A percentile compares a stretch with the other conserved stretches of the same genome.
Conservation (phyloP, 2,113 vertebrate species). For the Brienomyrus longianalis region DNA sequence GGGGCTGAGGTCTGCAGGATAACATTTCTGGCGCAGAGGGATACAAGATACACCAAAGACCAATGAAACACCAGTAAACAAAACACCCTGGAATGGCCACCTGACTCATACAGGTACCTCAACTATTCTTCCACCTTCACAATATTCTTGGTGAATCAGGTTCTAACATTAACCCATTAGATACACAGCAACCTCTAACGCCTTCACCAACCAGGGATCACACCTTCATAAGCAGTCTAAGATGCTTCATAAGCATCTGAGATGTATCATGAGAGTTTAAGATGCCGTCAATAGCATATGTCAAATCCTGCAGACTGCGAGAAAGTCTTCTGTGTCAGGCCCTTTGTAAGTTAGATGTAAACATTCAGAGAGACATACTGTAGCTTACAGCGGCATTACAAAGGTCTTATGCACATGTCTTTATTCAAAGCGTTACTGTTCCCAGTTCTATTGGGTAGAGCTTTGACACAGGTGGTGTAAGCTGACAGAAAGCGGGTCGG, state of each 20-base stretch:
- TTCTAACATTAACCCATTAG: neutral
- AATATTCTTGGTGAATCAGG: neutral
- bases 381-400: neutral
- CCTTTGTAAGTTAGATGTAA: neutral
- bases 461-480: neutral
- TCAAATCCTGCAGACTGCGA: neutral
- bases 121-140: neutral
- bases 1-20: neutral
- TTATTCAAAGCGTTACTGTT: neutral
- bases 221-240: neutral
- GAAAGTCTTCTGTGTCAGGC: neutral
- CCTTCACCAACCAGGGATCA: neutral
- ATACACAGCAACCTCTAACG: neutral
- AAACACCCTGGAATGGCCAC: neutral
- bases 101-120: neutral
- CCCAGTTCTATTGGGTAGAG: neutral
- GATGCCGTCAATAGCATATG: neutral
- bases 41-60: neutral
- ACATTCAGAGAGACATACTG: neutral
- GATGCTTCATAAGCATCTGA: neutral
- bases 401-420: neutral
- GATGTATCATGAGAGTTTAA: neutral
- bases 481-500: conserved; percentile 5
- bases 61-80: neutral
- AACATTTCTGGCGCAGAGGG: neutral